Conservation (phyloP, 2,113 vertebrate genomes). For the Athene noctua region DNA sequence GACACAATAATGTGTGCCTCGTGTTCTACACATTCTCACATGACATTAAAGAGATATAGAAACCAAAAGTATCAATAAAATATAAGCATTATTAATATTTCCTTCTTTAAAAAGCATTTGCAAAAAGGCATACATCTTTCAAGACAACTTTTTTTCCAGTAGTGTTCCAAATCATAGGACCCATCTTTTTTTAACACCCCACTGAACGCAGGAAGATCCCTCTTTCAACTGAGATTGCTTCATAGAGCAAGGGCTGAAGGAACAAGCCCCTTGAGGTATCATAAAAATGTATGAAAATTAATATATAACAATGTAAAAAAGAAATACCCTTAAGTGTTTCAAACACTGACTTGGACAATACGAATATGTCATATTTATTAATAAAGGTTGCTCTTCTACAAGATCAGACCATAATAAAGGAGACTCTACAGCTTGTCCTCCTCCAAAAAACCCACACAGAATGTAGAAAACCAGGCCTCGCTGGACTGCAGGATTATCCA, state of each 20-base stretch:
- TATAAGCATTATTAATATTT: not conserved
- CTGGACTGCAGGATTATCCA: not conserved
- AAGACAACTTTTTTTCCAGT: not conserved
- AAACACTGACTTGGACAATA: not conserved
- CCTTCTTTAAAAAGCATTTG: not conserved
- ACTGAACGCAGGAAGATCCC: not conserved
- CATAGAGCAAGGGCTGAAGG: not conserved
- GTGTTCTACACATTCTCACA: not conserved
- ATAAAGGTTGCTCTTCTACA: not conserved
- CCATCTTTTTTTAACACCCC: not conserved
- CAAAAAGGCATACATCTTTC: not conserved
- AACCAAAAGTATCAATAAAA: not conserved
- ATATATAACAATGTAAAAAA: not conserved
- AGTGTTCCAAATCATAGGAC: not conserved
- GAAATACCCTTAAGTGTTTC: not conserved
- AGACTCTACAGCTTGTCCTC: not conserved
- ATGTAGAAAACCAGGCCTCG: not conserved
- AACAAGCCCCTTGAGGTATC: not conserved
- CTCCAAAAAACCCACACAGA: not conserved
- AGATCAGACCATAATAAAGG: not conserved
- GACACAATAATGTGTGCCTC: not conserved
- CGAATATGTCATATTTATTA: not conserved
- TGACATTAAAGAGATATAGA: not conserved
- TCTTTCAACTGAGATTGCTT: not conserved
- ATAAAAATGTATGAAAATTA: not conserved